Conservation (phyloP, 2,797 vertebrate species). For the Sebastes diaconus region DNA sequence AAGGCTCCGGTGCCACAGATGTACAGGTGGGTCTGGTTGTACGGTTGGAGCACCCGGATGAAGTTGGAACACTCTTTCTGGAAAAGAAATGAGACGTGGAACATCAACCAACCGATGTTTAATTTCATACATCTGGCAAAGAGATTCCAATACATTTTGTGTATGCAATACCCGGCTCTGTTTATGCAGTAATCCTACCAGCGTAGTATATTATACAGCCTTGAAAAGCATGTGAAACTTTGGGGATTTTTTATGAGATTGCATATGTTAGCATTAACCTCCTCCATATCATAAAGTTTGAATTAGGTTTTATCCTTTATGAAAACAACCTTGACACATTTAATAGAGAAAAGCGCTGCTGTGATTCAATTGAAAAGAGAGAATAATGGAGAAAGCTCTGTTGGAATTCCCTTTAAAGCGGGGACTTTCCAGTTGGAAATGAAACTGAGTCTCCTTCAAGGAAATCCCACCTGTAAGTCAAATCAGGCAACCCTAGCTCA, state of each 20-base stretch:
- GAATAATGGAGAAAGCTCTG: slow-evolving; percentile 30
- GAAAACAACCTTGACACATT: slow-evolving; percentile 42
- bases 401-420: slow-evolving; percentile 36
- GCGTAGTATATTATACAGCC: neutral
- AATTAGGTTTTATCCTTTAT: slow-evolving; percentile 43
- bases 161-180: neutral
- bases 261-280: slow-evolving; percentile 24
- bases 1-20: slow-evolving; percentile 97
- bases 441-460: slow-evolving; percentile 55
- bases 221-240: slow-evolving; percentile 11
- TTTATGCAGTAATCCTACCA: slow-evolving; percentile 37
- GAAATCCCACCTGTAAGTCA: slow-evolving; percentile 74
- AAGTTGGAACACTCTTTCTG: slow-evolving; percentile 99
- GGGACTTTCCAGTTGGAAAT: slow-evolving; percentile 63
- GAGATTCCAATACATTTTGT: slow-evolving; percentile 20
- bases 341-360: slow-evolving; percentile 11
- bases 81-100: slow-evolving; percentile 45
- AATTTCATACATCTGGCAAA: slow-evolving; percentile 26
- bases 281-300: slow-evolving; percentile 26
- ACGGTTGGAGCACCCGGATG: slow-evolving; percentile 93
- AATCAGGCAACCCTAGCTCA: slow-evolving; percentile 56
- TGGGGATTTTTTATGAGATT: slow-evolving; percentile 8
- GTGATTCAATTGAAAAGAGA: slow-evolving; percentile 27
- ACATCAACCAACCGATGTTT: neutral
- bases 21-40: slow-evolving; percentile 96